These are phyloP conservation scores for Pristionchus entomophagus DNA, from an alignment of 2,888 invertebrate species.

Conservation along the genomic window DNA sequence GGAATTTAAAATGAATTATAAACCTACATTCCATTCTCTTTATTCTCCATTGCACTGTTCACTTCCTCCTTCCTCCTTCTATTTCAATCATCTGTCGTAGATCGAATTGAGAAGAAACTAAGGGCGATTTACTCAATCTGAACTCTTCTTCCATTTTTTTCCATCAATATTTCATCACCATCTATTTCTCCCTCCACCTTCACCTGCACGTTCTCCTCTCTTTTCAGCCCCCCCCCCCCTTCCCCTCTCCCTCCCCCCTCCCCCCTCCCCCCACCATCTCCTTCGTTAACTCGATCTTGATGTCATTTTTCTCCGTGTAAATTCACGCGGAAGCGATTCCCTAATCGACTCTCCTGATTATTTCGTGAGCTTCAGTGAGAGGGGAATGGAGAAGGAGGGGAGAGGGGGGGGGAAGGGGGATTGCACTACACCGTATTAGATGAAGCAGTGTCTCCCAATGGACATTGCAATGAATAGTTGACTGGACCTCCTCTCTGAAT, in stretches of 20 bases:
- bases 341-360: constrained; percentile 18
- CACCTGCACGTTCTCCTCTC: not conserved
- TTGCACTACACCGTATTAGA: not conserved
- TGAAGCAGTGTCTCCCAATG: not conserved
- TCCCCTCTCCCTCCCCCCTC: not conserved
- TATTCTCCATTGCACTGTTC: not conserved
- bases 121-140: not conserved
- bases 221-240: not conserved
- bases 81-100: not conserved
- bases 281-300: not conserved
- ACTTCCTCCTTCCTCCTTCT: not conserved
- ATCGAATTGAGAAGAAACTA: not conserved
- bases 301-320: constrained; percentile 5
- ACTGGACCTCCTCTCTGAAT: not conserved
- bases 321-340: not conserved
- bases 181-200: not conserved
- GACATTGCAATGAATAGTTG: not conserved
- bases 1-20: no score
- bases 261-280: not conserved
- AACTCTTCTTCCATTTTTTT: not conserved
- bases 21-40: not conserved
- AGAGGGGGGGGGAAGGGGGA: not conserved
- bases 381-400: not conserved
- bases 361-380: not conserved
- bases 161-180: not conserved